Percentiles rank a stretch among this genome's conserved stretches.
phyloP scores from a whole-genome alignment of 2,113 vertebrate species.

The Apistogramma diplotaenia region DNA sequence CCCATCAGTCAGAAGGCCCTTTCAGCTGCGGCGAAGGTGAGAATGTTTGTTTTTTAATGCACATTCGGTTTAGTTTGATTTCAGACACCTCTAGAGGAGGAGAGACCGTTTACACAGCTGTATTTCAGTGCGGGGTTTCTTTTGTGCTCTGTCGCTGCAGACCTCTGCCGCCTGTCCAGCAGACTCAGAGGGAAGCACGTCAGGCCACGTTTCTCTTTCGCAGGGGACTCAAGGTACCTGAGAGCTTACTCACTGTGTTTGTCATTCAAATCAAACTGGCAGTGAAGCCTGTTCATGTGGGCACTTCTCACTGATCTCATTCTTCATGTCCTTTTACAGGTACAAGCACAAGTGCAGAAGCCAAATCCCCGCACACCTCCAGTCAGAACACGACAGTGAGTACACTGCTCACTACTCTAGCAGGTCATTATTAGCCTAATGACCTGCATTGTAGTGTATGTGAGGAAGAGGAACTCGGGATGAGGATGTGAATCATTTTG shows the following conservation, averaged over 20 bases:
- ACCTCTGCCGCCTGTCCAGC: slow-evolving; percentile 53
- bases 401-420: not conserved
- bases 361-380: slow-evolving; percentile 23
- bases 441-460: not conserved
- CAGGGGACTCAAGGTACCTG: slow-evolving; percentile 89
- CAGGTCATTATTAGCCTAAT: not conserved
- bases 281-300: fast-evolving
- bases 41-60: not conserved
- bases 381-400: slow-evolving; percentile 62
- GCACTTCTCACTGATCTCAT: not conserved
- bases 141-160: slow-evolving; percentile 24
- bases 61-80: not conserved
- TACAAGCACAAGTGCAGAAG: slow-evolving; percentile 66
- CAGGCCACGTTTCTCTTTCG: slow-evolving; percentile 93
- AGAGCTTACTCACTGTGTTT: not conserved
- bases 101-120: not conserved
- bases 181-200: slow-evolving; percentile 85
- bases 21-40: slow-evolving; percentile 84
- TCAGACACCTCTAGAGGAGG: not conserved
- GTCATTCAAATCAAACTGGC: not conserved
- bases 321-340: slow-evolving; percentile 24
- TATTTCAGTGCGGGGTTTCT: not conserved
- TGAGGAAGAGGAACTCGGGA: not conserved
- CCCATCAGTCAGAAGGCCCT: slow-evolving; percentile 74
- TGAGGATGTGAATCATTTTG: slow-evolving; percentile 2